Base-by-base conservation (phyloP, 1,140 invertebrate species). In the Calosoma granatense region DNA sequence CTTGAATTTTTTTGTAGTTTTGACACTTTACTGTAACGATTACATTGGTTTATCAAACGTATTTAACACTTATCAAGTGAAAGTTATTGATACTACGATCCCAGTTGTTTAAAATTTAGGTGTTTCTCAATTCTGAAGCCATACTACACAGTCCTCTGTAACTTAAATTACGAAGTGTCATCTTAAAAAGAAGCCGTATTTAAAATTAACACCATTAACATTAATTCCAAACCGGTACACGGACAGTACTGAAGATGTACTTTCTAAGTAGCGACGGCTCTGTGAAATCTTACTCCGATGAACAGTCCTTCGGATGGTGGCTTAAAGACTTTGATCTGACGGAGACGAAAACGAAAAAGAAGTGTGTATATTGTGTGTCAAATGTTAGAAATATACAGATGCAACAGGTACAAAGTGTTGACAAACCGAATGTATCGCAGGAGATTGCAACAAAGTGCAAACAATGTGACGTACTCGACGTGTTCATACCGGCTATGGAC, bases 221-320 rank as follows among this genome's bases (percentile, higher is more conserved):
- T n/a, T n/a, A n/a, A n/a, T n/a, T n/a, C n/a, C n/a, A n/a, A n/a
- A n/a, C n/a, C n/a, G n/a, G n/a, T n/a, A n/a, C n/a, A n/a, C n/a
- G n/a, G n/a, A n/a, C n/a, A n/a, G 41, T 4, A 47, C 15, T 47
- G 41, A 47, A 47, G 41, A 47, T 47, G 41, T 47, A 47, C 15
- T 12, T 47, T 47, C 17, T 47, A 47, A 47, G 15, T 17, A 12
- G 6, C 17, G 41, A 47, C 17, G 41, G 41, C 17, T 9, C 9
- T 12, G 17, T 47, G 4, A 17, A 6, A 4, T 47, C 41, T 9
- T 47, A 11, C 17, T 12, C 9, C 17, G 15, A 47, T 47, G 41
- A 47, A 47, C 3, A 47, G 4, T 12, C 41, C 4, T 47, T 47
- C 17, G 41, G 41, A 12, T 47, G 41, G 41, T 47, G 41, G 6